Percentiles rank a stretch among this genome's conserved stretches.
phyloP scores from a whole-genome alignment of 2,888 invertebrate genomes.

The Caenorhabditis auriculariae region DNA sequence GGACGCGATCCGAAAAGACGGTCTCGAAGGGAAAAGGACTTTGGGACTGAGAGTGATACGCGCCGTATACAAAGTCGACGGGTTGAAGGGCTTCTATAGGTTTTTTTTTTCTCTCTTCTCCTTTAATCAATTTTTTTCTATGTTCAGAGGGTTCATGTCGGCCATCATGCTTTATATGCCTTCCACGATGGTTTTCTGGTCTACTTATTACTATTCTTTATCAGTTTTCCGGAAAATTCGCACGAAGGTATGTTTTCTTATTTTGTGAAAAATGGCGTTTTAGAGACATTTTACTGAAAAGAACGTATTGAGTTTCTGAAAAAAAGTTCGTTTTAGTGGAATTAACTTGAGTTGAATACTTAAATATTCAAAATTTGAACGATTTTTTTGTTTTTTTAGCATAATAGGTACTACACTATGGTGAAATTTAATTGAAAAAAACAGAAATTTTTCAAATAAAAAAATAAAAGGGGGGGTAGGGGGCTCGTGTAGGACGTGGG shows the following conservation, averaged over 20 bases:
- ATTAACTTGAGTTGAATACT: no score
- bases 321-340: no score
- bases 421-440: no score
- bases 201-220: conserved; percentile 54
- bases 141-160: conserved; percentile 52
- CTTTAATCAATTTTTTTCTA: conserved; percentile 1
- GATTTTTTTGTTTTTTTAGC: no score
- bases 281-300: neutral
- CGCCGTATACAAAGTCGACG: conserved; percentile 59
- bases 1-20: conserved; percentile 45
- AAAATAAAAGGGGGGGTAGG: no score
- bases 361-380: no score
- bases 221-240: conserved; percentile 33
- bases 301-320: no score
- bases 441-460: no score
- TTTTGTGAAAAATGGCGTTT: neutral
- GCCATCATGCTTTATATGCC: conserved; percentile 59
- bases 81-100: conserved; percentile 57
- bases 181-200: conserved; percentile 61
- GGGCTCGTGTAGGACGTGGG: no score
- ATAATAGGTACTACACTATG: no score
- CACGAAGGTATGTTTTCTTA: conserved; percentile 17
- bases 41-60: conserved; percentile 56
- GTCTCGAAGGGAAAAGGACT: conserved; percentile 43
- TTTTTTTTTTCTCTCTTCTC: conserved; percentile 9